Percentiles rank a stretch among this genome's conserved stretches.
Conservation (phyloP, 2,888 invertebrate species). For the Caenorhabditis uteleia region DNA sequence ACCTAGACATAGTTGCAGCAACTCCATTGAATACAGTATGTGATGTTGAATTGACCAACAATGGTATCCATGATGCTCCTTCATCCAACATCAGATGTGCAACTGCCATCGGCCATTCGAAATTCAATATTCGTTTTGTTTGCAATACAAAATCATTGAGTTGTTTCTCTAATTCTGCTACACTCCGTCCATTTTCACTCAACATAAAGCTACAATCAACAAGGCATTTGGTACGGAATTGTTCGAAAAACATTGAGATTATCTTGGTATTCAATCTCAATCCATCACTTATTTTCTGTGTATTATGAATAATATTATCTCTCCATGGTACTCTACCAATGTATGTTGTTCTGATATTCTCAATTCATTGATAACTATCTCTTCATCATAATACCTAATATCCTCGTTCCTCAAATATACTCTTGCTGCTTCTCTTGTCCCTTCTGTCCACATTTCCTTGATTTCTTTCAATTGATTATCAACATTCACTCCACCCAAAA, state of each 20-base stretch:
- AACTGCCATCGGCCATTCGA: conserved; percentile 52
- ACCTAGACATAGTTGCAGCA: conserved; percentile 41
- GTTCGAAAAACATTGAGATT: conserved; percentile 27
- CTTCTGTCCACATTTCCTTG: conserved; percentile 21
- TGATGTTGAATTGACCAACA: conserved; percentile 34
- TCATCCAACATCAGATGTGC: conserved; percentile 51
- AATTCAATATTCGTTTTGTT: conserved; percentile 27
- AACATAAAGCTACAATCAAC: conserved; percentile 36
- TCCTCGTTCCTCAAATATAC: conserved; percentile 20
- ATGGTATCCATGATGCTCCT: conserved; percentile 46
- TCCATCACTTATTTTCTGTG: conserved; percentile 31
- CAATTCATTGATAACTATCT: not conserved
- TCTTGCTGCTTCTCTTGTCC: conserved; percentile 21
- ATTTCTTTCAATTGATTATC: conserved; percentile 5
- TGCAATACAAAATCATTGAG: conserved; percentile 37
- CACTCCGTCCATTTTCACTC: conserved; percentile 33
- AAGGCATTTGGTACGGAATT: conserved; percentile 27
- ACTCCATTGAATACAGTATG: conserved; percentile 46
- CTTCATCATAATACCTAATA: not conserved
- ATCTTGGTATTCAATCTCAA: conserved; percentile 29
- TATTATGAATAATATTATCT: conserved; percentile 8
- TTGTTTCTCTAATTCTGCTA: conserved; percentile 34
- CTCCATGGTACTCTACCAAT: conserved; percentile 15
- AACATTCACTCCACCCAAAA: conserved; percentile 10
- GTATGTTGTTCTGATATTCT: too few species aligned